Evolutionary conservation across 2,797 vertebrate species (phyloP).

Genomic region (Anisognathus igniventris): DNA sequence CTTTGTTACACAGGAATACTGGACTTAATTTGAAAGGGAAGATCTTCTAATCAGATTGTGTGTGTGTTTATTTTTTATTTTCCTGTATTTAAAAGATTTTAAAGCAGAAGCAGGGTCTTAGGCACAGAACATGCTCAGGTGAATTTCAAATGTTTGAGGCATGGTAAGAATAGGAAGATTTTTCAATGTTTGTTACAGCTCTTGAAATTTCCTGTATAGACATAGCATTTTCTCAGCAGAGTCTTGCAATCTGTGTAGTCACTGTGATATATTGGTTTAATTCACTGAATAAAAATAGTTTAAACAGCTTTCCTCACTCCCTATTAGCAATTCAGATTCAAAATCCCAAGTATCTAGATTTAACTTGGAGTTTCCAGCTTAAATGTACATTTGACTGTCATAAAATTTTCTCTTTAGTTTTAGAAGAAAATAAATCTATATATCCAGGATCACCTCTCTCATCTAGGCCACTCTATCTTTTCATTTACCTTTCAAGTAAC

Average conservation of each 20-base stretch:
- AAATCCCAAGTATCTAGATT: neutral
- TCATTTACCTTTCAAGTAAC: neutral
- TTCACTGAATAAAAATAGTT: neutral
- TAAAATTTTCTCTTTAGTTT: neutral
- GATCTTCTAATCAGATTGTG: neutral
- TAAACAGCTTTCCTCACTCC: neutral
- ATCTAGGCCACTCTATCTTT: neutral
- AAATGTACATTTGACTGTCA: neutral
- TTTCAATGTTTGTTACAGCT: neutral
- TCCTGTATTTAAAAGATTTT: neutral
- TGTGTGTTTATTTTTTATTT: neutral
- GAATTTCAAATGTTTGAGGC: neutral
- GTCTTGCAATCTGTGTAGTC: neutral
- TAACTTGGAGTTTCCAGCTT: neutral
- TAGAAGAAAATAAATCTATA: neutral
- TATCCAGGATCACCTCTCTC: neutral
- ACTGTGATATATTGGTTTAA: neutral
- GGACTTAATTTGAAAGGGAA: neutral
- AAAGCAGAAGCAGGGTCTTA: neutral
- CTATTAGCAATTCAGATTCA: slow-evolving; percentile 1
- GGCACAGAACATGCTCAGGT: neutral
- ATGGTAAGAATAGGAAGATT: neutral
- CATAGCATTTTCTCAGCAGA: neutral
- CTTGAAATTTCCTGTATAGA: neutral
- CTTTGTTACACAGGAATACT: neutral